Conservation (phyloP, 2,113 vertebrate genomes). For the Pachyramphus minor region DNA sequence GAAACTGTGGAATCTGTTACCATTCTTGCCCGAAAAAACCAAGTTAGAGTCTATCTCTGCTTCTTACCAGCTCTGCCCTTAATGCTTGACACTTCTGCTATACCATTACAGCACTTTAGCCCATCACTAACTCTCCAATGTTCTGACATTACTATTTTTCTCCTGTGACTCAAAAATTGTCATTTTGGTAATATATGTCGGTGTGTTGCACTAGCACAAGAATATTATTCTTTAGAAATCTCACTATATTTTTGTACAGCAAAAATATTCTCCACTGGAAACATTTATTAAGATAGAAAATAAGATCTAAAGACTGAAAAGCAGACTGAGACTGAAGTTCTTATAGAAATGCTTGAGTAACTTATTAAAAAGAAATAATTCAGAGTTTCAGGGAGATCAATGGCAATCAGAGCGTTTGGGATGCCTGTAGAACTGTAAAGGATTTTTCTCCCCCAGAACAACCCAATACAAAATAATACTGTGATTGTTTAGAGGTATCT, state of each 20-base stretch:
- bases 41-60: neutral
- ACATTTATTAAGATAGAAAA: neutral
- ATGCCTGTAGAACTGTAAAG: neutral
- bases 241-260: neutral
- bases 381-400: neutral
- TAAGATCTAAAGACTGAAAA: neutral
- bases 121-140: neutral
- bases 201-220: neutral
- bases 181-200: neutral
- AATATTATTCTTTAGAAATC: neutral
- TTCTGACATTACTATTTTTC: neutral
- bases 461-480: neutral
- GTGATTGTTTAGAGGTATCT: neutral
- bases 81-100: neutral
- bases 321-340: neutral
- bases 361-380: neutral
- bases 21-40: neutral
- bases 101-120: neutral
- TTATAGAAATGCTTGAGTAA: neutral
- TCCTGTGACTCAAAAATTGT: neutral
- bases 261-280: neutral
- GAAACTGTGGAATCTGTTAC: neutral
- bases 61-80: neutral
- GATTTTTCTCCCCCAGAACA: neutral
- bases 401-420: neutral